A percentile compares a stretch with the other conserved stretches of the same genome.
These are phyloP conservation scores for Trichonephila clavipes DNA, from an alignment of 1,140 invertebrate genomes.

Conservation along the genomic window DNA sequence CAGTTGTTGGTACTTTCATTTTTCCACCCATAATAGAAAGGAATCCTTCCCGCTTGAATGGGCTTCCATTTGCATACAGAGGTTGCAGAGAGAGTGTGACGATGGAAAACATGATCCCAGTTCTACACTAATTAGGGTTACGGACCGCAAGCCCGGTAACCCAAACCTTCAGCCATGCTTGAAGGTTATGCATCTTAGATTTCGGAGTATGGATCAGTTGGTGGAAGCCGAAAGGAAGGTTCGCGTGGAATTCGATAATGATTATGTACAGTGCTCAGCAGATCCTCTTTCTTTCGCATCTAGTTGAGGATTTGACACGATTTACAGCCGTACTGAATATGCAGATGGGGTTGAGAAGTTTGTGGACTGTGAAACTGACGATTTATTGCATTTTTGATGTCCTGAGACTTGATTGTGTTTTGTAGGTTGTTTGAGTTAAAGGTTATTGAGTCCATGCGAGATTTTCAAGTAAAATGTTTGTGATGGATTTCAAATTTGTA, in stretches of 20 bases:
- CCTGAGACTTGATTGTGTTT: too few relatives aligned
- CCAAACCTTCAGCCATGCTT: conserved; percentile 36
- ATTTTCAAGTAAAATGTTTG: too few relatives aligned
- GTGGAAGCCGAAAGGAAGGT: neutral
- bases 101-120: neutral
- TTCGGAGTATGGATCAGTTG: conserved; percentile 12
- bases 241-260: neutral
- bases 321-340: too few relatives aligned
- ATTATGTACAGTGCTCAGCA: neutral
- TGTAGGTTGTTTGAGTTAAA: too few relatives aligned
- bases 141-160: conserved; percentile 22
- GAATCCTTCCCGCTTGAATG: neutral
- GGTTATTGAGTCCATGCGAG: too few relatives aligned
- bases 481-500: too few relatives aligned
- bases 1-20: neutral
- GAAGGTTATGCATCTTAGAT: conserved; percentile 41
- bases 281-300: neutral
- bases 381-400: too few relatives aligned
- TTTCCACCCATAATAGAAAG: neutral
- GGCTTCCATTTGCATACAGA: neutral
- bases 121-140: conserved; percentile 18
- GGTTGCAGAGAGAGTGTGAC: neutral
- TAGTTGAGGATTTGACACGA: neutral
- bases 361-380: too few relatives aligned
- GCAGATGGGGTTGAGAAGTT: too few relatives aligned